Base-by-base conservation (phyloP, 2,888 invertebrate species). In the Thera obeliscata region DNA sequence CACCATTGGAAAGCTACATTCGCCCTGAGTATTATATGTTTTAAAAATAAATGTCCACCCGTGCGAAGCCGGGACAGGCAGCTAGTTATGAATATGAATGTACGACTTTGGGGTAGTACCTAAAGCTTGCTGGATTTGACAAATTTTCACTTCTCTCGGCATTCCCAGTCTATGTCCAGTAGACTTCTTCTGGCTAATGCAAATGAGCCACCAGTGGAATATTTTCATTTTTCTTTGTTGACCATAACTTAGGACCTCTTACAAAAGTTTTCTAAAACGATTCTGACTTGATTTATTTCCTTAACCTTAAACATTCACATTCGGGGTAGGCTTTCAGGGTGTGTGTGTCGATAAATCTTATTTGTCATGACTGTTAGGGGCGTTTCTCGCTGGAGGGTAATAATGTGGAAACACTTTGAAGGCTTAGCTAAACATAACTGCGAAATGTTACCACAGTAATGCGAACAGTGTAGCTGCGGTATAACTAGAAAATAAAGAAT, bases 301-400 rank as follows among this genome's bases (percentile, higher is more conserved):
- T 7, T 58, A 65, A 66, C 64, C 58, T 61, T 71, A 71, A 73
- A 73, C 59, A 71, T 67, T 58, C 41, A 50, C 61, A 69, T 66
- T 68, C 36, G 52, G 55, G 56, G 68, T 57, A 62, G 65, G 59
- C 55, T 66, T 58, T 61, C 56, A 55, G 60, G 67, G 61, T 63
- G 60, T 64, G 64, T 65, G 64, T 62, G 64, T 66, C 73, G 68
- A 74, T 76, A 75, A 74, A 75, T 75, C 70, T 66, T 72, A 59
- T 75, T 74, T 71, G 74, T 74, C 70, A 67, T 58, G 61, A 36
- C 60, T 56, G 67, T 64, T 67, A 69, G 64, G 64, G 61, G 67
- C 64, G 64, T 67, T 67, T 67, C 64, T 69, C 65, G 66, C 66
- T 56, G 56, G 36, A 59, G 43, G 55, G 55, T 58, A 65, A 73